These are phyloP conservation scores for Ellobius talpinus DNA, from an alignment of 2,113 vertebrate genomes.

Conservation along the genomic window DNA sequence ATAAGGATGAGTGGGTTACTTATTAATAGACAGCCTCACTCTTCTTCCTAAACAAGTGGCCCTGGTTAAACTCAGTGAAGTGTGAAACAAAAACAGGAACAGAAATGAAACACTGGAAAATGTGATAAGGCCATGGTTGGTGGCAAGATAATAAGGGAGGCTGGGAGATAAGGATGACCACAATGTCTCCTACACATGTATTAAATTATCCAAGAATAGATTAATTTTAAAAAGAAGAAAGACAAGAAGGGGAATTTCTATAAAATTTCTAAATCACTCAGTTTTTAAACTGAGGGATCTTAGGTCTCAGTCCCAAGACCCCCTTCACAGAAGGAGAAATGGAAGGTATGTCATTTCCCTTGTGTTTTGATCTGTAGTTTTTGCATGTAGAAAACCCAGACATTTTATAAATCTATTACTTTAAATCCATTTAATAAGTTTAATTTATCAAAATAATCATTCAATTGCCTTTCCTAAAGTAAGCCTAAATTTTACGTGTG, in stretches of 20 bases:
- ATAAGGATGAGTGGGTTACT: neutral
- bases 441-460: constrained; percentile 57
- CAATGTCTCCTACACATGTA: too few relatives aligned
- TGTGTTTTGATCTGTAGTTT: neutral
- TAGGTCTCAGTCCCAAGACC: neutral
- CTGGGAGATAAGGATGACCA: too few relatives aligned
- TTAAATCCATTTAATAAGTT: constrained; percentile 34
- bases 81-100: neutral
- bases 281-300: constrained; percentile 3
- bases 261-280: neutral
- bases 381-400: neutral
- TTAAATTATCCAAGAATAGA: neutral
- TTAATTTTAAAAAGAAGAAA: neutral
- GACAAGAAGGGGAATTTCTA: neutral
- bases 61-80: neutral
- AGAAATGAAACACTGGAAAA: neutral
- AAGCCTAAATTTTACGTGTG: constrained; percentile 52
- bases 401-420: neutral
- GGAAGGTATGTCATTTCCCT: neutral
- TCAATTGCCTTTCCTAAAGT: neutral
- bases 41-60: neutral
- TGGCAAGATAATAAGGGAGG: neutral
- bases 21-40: neutral
- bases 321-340: neutral
- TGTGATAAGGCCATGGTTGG: neutral